Evolutionary conservation across 2,113 vertebrate genomes (phyloP).

Genomic region (Lasiurus cinereus): DNA sequence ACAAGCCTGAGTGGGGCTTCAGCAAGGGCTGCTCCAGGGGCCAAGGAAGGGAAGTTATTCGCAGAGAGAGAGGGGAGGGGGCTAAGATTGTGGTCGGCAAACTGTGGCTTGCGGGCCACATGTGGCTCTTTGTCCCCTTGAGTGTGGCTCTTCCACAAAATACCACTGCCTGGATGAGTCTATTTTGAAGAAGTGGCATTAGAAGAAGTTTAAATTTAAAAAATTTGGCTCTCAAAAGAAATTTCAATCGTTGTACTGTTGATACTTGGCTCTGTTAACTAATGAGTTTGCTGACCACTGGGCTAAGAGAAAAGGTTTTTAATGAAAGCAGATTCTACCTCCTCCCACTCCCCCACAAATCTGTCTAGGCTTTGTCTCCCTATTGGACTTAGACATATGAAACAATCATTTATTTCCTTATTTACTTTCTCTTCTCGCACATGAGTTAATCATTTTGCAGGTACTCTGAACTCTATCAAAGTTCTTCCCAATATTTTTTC

Average conservation of each 20-base stretch:
- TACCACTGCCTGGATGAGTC: no score
- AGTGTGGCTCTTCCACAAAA: no score
- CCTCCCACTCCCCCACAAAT: neutral
- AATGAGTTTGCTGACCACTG: no score
- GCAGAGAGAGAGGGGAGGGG: neutral
- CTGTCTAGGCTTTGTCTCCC: neutral
- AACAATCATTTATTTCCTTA: neutral
- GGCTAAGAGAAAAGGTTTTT: neutral
- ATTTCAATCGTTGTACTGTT: no score
- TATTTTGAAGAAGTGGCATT: no score
- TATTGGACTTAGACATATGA: neutral
- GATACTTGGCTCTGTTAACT: no score
- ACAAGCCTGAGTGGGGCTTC: neutral
- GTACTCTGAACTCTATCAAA: neutral
- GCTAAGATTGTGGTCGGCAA: neutral
- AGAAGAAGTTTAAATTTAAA: no score
- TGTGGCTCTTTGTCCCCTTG: no score
- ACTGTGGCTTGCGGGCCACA: no score
- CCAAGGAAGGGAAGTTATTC: neutral
- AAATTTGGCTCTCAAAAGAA: no score
- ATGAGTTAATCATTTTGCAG: constrained; percentile 1
- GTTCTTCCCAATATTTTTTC: neutral
- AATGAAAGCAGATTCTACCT: neutral
- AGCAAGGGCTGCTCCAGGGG: neutral
- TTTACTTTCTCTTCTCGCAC: neutral